Conservation (phyloP, 2,888 invertebrate genomes). For the Agapetus fuscipes region DNA sequence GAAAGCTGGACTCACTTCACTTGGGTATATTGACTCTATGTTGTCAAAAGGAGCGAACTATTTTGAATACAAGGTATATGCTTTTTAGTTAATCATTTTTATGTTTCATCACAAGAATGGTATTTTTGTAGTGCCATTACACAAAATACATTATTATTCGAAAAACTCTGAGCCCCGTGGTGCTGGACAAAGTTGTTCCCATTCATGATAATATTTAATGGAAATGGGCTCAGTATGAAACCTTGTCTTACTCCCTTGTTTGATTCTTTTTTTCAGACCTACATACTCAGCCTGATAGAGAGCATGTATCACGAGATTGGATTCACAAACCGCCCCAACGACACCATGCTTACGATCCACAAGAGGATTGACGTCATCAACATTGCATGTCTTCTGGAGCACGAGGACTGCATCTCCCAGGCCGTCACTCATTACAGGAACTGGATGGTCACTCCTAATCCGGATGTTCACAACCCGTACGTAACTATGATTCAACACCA, state of each 20-base stretch:
- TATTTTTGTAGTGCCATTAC: too few relatives aligned
- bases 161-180: too few relatives aligned
- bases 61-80: constrained; percentile 39
- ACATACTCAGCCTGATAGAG: constrained; percentile 54
- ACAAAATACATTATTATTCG: too few relatives aligned
- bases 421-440: constrained; percentile 62
- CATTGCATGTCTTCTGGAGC: constrained; percentile 68
- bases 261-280: constrained; percentile 53
- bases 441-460: constrained; percentile 64
- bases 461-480: constrained; percentile 67
- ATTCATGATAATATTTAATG: too few relatives aligned
- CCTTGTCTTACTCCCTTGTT: too few relatives aligned
- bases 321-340: constrained; percentile 52
- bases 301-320: constrained; percentile 61
- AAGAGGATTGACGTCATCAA: constrained; percentile 61
- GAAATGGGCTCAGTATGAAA: too few relatives aligned
- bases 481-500: constrained; percentile 25
- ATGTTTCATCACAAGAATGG: constrained; percentile 2
- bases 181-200: too few relatives aligned
- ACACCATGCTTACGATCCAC: constrained; percentile 59
- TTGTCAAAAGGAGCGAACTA: constrained; percentile 56
- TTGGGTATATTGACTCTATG: constrained; percentile 73
- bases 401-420: constrained; percentile 63
- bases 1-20: constrained; percentile 68
- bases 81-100: constrained; percentile 1